phyloP scores from a whole-genome alignment of 2,888 invertebrate species.

The Drosophila monieri region DNA sequence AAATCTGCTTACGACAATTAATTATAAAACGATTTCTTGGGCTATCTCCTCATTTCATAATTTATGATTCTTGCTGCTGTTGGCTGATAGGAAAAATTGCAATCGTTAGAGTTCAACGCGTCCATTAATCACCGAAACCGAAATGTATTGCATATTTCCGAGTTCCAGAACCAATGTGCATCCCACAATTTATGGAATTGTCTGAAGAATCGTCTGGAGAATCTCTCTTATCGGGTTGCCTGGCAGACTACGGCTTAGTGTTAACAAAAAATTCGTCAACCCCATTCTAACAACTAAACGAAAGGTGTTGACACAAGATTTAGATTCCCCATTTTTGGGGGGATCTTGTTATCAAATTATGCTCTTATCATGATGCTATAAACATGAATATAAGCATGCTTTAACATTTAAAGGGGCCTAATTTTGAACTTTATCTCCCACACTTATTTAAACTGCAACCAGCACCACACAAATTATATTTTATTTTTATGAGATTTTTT shows the following conservation, averaged over 20 bases:
- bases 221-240: constrained; percentile 24
- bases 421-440: constrained; percentile 12
- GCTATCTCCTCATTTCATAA: constrained; percentile 22
- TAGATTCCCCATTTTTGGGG: constrained; percentile 1
- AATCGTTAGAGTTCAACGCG: constrained; percentile 39
- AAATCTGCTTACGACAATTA: constrained; percentile 13
- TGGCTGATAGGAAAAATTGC: constrained; percentile 33
- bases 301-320: constrained; percentile 18
- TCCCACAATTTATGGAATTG: constrained; percentile 9
- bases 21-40: constrained; percentile 3
- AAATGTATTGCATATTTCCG: constrained; percentile 1
- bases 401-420: constrained; percentile 3
- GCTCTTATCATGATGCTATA: not conserved
- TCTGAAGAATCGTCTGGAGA: constrained; percentile 12
- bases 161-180: constrained; percentile 27
- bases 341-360: constrained; percentile 10
- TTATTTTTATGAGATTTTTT: not conserved
- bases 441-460: constrained; percentile 30
- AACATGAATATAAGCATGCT: not conserved
- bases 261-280: constrained; percentile 8
- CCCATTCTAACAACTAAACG: constrained; percentile 12
- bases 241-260: constrained; percentile 11
- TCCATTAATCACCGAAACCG: constrained; percentile 25
- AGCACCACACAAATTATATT: constrained; percentile 19
- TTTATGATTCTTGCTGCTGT: constrained; percentile 19